Evolutionary conservation across 2,888 invertebrate genomes (phyloP).

Genomic region (Ypsolopha scabrella): DNA sequence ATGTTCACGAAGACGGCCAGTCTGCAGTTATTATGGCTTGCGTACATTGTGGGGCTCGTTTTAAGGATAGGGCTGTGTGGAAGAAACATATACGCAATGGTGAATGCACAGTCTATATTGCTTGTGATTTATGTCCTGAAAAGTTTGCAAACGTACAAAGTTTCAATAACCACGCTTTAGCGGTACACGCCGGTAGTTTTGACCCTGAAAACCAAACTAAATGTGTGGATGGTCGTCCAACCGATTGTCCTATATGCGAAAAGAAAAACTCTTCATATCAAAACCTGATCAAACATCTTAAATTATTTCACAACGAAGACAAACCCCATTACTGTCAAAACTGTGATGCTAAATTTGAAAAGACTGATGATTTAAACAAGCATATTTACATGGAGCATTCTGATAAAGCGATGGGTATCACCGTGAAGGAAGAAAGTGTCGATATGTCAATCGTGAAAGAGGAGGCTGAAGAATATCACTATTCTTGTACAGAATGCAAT

Average conservation of each 20-base stretch:
- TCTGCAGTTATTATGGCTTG: constrained; percentile 48
- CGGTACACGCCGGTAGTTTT: constrained; percentile 52
- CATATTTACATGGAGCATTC: constrained; percentile 72
- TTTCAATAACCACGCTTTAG: constrained; percentile 60
- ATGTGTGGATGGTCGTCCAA: constrained; percentile 57
- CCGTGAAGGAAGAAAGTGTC: constrained; percentile 24
- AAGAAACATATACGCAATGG: constrained; percentile 64
- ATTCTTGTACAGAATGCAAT: constrained; percentile 73
- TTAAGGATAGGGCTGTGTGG: constrained; percentile 53
- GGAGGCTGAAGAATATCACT: constrained; percentile 65
- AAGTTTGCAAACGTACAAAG: constrained; percentile 56
- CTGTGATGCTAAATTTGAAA: constrained; percentile 68
- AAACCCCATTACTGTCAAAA: constrained; percentile 70
- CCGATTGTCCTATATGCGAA: constrained; percentile 66
- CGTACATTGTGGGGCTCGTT: constrained; percentile 54
- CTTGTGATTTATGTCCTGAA: constrained; percentile 61
- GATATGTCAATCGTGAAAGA: constrained; percentile 61
- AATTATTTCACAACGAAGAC: constrained; percentile 56
- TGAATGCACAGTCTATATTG: constrained; percentile 71
- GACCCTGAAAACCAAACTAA: constrained; percentile 53
- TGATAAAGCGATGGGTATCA: constrained; percentile 41
- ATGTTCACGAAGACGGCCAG: constrained; percentile 62
- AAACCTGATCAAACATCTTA: constrained; percentile 70
- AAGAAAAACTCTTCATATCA: constrained; percentile 68
- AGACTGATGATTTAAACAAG: constrained; percentile 66